phyloP scores from a whole-genome alignment of 2,797 vertebrate genomes.

The Podarcis siculus region DNA sequence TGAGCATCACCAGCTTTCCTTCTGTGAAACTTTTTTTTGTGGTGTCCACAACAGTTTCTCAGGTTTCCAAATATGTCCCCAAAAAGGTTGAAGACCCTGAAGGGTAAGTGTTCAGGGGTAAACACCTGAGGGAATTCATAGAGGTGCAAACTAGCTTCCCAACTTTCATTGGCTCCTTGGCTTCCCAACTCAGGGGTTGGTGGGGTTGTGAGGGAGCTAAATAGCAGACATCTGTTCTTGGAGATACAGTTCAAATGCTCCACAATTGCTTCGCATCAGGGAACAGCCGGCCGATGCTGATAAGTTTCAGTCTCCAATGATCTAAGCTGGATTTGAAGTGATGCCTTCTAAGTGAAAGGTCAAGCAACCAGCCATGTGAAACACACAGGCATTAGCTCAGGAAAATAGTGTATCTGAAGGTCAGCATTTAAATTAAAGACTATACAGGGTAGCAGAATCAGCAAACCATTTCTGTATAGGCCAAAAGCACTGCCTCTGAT shows the following conservation, averaged over 20 bases:
- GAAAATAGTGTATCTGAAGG: background rate
- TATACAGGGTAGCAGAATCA: background rate
- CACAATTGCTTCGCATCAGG: background rate
- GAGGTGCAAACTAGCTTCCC: background rate
- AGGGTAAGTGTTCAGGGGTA: background rate
- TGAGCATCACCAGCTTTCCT: too few species aligned
- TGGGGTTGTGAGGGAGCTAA: background rate
- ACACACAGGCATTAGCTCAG: background rate
- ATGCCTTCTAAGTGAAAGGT: fast-evolving
- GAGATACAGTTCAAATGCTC: background rate
- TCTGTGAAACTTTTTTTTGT: too few species aligned
- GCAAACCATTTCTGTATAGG: background rate
- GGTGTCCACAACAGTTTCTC: too few species aligned
- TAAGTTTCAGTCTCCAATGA: background rate
- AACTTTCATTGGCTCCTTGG: background rate
- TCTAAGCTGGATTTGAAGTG: background rate
- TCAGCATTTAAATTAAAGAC: background rate
- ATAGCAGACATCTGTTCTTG: background rate
- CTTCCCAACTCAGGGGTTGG: background rate
- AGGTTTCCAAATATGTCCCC: too few species aligned
- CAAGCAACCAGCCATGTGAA: background rate
- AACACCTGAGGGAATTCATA: background rate
- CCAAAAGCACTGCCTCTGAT: background rate
- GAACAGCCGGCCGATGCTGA: fast-evolving
- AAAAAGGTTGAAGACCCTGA: too few species aligned